phyloP scores from a whole-genome alignment of 2,797 vertebrate genomes.

The Megaceryle alcyon region DNA sequence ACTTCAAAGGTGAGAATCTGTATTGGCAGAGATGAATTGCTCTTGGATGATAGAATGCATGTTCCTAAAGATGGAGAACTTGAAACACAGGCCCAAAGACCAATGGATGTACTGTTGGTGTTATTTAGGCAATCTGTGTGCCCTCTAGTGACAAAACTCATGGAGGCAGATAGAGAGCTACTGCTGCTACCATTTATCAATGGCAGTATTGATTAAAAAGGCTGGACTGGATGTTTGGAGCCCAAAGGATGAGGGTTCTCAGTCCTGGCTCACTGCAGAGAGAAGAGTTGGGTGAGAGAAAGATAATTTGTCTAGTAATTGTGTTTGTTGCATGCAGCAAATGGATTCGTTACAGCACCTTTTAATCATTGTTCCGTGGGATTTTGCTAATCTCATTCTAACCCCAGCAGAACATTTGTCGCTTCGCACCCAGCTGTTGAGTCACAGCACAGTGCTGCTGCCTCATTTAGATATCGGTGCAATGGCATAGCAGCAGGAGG shows the following conservation, averaged over 20 bases:
- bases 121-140: neutral
- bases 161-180: neutral
- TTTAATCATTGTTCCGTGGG: constrained; percentile 47
- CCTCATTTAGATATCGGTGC: neutral
- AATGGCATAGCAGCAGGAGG: neutral
- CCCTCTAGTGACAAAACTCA: neutral
- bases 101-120: neutral
- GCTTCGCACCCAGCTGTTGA: neutral
- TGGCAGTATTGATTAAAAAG: neutral
- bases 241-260: neutral
- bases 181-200: neutral
- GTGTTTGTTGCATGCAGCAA: constrained; percentile 41
- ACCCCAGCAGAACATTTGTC: neutral
- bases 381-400: constrained; percentile 68
- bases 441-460: neutral
- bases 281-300: neutral
- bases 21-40: neutral
- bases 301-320: constrained; percentile 61
- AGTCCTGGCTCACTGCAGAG: neutral
- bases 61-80: neutral
- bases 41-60: neutral
- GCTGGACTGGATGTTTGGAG: neutral
- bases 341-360: constrained; percentile 63
- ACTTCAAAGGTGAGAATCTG: neutral
- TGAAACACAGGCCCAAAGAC: neutral